Evolutionary conservation across 2,113 vertebrate genomes (phyloP), one percentile per base, ranked within the genome.

Genomic region (Propithecus coquereli): DNA sequence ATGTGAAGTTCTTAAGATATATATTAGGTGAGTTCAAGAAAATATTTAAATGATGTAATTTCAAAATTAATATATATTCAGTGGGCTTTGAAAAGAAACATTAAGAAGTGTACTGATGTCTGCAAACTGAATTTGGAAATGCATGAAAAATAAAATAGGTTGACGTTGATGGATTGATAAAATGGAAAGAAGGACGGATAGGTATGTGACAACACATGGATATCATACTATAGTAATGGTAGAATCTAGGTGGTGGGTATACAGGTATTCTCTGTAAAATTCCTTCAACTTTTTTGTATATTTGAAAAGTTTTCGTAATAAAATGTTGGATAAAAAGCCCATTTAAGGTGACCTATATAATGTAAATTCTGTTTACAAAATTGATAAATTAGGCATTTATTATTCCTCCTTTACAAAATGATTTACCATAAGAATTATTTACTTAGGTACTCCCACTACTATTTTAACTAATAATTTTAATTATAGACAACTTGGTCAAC

Each of bases 271-370:
- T 9, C 74, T 52, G 84, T 71, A 85, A 90, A 86, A 76, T 81
- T 73, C 34, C 40, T 89, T 73, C 45, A 76, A 34, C 27, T 84
- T 81, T 52, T 74, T 63, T 40, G 16, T 68, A 43, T 43, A 76
- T 57, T 87, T 95, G 52, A 91, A 88, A 52, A 52, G 5, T 83
- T 92, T 97, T 95, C 25, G 18, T 88, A 57, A 87, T 82, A 74
- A 90, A 71, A 63, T 85, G 6, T 34, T 79, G 40, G 54, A 61
- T 32, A 61, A 84, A 73, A 83, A 70, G 20, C 40, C 34, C 23
- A 10, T 32, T 84, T 76, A 50, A 77, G 52, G 59, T 63, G 74
- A 91, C 3, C 30, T 50, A 32, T 77, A 63, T 54, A 27, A 68
- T 52, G 50, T 40, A 76, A 74, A 81, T 91, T 74, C 17, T 17